Percentiles rank a stretch among this genome's conserved stretches.
Evolutionary conservation across 2,888 invertebrate species (phyloP).

Genomic region (Synergus laeviventris): DNA sequence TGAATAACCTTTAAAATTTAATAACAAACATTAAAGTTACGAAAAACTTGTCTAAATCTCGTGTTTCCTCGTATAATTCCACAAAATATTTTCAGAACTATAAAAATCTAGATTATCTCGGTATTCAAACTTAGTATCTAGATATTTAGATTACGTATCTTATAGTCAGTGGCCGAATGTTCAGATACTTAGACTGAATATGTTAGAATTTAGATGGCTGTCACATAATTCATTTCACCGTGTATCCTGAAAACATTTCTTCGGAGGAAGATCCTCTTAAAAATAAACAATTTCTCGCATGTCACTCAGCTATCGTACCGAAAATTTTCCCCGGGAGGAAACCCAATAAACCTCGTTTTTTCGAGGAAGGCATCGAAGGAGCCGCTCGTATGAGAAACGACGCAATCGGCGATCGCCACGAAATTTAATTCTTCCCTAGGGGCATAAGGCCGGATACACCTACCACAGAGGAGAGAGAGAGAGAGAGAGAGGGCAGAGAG

Average conservation of each 20-base stretch:
- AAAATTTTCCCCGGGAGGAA: background rate
- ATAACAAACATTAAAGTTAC: no score
- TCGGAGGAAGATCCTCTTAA: background rate
- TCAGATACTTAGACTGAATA: no score
- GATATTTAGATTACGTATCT: no score
- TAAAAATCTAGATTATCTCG: no score
- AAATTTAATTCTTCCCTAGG: slow-evolving; percentile 48
- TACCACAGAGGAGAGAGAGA: slow-evolving; percentile 12
- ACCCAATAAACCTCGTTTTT: background rate
- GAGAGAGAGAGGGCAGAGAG: slow-evolving; percentile 27
- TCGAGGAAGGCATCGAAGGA: background rate
- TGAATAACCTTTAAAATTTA: no score
- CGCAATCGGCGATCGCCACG: slow-evolving; percentile 42
- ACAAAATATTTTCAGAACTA: no score
- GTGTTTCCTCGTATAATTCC: no score
- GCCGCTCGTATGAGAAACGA: slow-evolving; percentile 1
- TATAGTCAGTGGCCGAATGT: no score
- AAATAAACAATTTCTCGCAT: background rate
- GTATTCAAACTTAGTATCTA: no score
- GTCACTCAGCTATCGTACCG: background rate
- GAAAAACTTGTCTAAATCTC: no score
- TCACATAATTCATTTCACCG: no score
- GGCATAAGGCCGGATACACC: slow-evolving; percentile 32
- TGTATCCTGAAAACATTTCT: background rate
- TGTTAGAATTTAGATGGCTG: no score